Evolutionary conservation across 2,797 vertebrate genomes (phyloP).

Genomic region (Trachops cirrhosus): DNA sequence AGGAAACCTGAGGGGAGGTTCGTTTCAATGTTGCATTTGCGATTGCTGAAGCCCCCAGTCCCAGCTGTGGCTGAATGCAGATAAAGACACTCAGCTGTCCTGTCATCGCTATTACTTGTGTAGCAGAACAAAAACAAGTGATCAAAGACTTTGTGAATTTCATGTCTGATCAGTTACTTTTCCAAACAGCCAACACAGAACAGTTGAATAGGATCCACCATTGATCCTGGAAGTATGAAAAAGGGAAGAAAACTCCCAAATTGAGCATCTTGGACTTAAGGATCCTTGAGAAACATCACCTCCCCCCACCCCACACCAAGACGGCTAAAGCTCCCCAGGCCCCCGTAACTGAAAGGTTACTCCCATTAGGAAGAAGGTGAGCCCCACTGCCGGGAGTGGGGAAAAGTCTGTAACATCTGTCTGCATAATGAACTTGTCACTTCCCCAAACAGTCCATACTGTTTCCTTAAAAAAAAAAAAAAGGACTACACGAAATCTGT

Average conservation of each 20-base stretch:
- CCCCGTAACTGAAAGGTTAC: not conserved
- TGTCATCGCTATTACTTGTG: not conserved
- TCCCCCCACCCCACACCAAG: not conserved
- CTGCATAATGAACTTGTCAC: constrained; percentile 24
- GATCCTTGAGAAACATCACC: not conserved
- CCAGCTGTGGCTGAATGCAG: not conserved
- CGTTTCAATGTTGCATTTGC: not conserved
- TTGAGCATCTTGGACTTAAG: not conserved
- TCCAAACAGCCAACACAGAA: not conserved
- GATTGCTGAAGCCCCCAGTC: not conserved
- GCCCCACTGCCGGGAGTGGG: not conserved
- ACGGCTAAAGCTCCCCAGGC: not conserved
- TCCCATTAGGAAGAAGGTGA: not conserved
- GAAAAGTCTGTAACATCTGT: not conserved
- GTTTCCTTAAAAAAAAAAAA: not conserved
- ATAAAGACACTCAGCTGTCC: not conserved
- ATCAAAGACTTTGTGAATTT: not conserved
- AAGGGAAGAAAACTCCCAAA: not conserved
- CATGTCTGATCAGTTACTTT: not conserved
- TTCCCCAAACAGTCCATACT: not conserved
- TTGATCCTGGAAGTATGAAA: not conserved
- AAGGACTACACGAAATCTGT: not conserved
- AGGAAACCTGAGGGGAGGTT: not conserved
- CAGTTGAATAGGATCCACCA: not conserved
- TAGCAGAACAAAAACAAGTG: constrained; percentile 30